Conservation (phyloP, 2,113 vertebrate species). For the Coregonus clupeaformis region DNA sequence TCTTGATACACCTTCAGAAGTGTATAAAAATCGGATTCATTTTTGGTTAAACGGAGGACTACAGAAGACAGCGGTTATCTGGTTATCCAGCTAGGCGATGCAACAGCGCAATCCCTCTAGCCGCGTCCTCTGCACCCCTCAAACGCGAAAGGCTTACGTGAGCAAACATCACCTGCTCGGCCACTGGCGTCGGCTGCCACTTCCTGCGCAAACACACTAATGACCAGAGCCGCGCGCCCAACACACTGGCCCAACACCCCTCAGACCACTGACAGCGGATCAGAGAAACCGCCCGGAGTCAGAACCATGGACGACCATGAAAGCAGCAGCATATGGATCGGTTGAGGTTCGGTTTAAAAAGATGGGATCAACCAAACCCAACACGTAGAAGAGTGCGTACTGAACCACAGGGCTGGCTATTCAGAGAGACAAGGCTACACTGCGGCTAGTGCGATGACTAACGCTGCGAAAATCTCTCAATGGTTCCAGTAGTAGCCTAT, state of each 20-base stretch:
- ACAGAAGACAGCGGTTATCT: constrained; percentile 62
- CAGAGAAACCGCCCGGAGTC: constrained; percentile 26
- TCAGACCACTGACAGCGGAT: constrained; percentile 42
- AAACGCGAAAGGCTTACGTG: constrained; percentile 66
- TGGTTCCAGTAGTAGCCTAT: constrained; percentile 37
- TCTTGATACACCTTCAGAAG: constrained; percentile 45
- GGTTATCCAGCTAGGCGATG: constrained; percentile 71
- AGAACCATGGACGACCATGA: constrained; percentile 46
- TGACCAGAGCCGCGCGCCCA: constrained; percentile 48
- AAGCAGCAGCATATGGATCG: constrained; percentile 3
- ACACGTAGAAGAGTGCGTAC: constrained; percentile 39
- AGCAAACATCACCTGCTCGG: constrained; percentile 74
- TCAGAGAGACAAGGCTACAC: constrained; percentile 59
- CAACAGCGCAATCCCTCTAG: constrained; percentile 74
- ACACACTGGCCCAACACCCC: constrained; percentile 13
- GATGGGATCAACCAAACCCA: constrained; percentile 23
- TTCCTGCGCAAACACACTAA: constrained; percentile 73
- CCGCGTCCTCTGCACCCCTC: constrained; percentile 69
- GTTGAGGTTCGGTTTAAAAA: constrained; percentile 32
- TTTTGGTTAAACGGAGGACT: constrained; percentile 24
- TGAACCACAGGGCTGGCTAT: constrained; percentile 43
- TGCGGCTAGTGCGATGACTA: constrained; percentile 72
- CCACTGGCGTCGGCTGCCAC: constrained; percentile 66
- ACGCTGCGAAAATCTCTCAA: constrained; percentile 73
- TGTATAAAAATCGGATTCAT: constrained; percentile 34